Base-by-base conservation (phyloP, 2,888 invertebrate genomes). In the Harpalus rufipes region DNA sequence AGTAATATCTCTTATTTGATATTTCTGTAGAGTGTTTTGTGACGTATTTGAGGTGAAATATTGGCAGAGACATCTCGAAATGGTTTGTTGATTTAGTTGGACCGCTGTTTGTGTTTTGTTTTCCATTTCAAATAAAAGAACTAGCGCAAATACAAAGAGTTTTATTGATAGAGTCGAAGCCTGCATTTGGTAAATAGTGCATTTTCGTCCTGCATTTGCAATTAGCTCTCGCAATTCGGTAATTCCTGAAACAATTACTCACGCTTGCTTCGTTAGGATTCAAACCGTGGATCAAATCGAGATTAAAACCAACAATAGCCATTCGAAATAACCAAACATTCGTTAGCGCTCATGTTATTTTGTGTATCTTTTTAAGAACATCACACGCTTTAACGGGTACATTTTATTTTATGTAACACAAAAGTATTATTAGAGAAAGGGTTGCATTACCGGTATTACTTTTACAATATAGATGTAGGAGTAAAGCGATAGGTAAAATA, bases 11-110 rank as follows among this genome's bases (percentile, higher is more conserved):
- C 32, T 32, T 32, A 32, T 32, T 32, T 32, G 32, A 32, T 32
- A 32, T 32, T 32, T 32, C 32, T 51, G 44, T 51, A 12, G 10
- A 12, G 12, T 51, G 12, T 51, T 51, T 10, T 2, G 44, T 51
- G 12, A 12, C 8, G 44, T 51, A 12, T 51, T 51, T 51, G 18
- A 59, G 59, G 0, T 63, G 63, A 63, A 63, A 63, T 63, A 63
- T 63, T 63, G 18, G 63, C 12, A 21, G 63, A 63, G 63, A 39
- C 39, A 8, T 14, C 68, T 10, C 25, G 68, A 12, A 21, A 21
- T 63, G 32, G 72, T 74, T 72, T 74, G 72, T 74, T 74, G 72
- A 74, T 74, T 74, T 74, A 18, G 44, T 74, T 68, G 41, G 18
- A 44, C 72, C 39, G 41, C 68, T 74, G 72, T 74, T 74, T 74